These are phyloP conservation scores for Lycaena phlaeas DNA, from an alignment of 2,888 invertebrate genomes.

Conservation along the genomic window DNA sequence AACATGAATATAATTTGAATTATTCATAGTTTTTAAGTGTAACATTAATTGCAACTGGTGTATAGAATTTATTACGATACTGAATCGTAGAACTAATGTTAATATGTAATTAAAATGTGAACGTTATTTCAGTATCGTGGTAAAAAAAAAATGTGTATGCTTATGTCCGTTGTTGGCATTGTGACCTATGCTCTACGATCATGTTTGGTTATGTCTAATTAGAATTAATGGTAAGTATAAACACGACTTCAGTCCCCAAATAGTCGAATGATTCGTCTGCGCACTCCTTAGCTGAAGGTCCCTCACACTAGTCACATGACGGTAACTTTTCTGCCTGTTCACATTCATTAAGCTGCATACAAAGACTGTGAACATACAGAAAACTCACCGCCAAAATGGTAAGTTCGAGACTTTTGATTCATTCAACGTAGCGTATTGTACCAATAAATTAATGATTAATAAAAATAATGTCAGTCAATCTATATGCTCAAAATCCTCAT, in stretches of 20 bases:
- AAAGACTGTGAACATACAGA: slow-evolving; percentile 1
- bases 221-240: not conserved
- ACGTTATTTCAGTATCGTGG: slow-evolving; percentile 2
- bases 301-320: slow-evolving; percentile 3
- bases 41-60: not conserved
- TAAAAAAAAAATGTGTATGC: slow-evolving; percentile 3
- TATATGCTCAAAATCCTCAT: not conserved
- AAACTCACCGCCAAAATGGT: slow-evolving; percentile 6
- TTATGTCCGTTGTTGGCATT: not conserved
- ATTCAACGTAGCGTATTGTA: slow-evolving; percentile 4
- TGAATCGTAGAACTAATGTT: slow-evolving; percentile 1
- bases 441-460: not conserved
- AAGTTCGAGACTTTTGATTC: slow-evolving; percentile 7
- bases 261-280: not conserved
- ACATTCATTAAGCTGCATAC: slow-evolving; percentile 11
- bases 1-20: too few relatives aligned
- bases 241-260: not conserved
- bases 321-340: not conserved
- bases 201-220: not conserved
- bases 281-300: slow-evolving; percentile 4
- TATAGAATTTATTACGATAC: slow-evolving; percentile 2
- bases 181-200: not conserved
- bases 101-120: slow-evolving; percentile 2
- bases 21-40: too few relatives aligned
- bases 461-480: not conserved